phyloP scores from a whole-genome alignment of 2,797 vertebrate genomes.

The Antennarius maculatus region DNA sequence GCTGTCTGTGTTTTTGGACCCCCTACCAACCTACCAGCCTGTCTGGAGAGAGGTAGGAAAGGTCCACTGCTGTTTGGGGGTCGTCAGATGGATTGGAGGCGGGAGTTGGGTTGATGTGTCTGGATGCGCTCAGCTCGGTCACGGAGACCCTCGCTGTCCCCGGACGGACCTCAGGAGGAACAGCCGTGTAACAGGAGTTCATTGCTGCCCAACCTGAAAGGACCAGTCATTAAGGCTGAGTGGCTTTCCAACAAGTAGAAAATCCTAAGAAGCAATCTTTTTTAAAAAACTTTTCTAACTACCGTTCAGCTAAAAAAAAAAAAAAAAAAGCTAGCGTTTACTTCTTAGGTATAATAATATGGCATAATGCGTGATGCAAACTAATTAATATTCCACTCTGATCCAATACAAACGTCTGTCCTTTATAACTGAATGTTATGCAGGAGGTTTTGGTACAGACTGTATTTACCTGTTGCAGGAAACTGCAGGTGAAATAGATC shows the following conservation, averaged over 20 bases:
- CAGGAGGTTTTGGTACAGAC: not conserved
- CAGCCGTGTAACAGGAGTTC: constrained; percentile 42
- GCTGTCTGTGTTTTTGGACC: not conserved
- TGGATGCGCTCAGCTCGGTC: constrained; percentile 81
- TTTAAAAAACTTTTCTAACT: not conserved
- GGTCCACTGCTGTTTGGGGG: constrained; percentile 70
- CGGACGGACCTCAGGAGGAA: constrained; percentile 44
- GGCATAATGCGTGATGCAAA: too few relatives aligned
- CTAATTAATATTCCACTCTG: not conserved
- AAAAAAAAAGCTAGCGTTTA: not conserved
- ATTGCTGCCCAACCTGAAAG: constrained; percentile 55
- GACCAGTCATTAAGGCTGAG: not conserved
- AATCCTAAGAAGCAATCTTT: not conserved
- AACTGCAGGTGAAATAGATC: not conserved
- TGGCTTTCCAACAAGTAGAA: not conserved
- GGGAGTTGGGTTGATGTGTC: constrained; percentile 83
- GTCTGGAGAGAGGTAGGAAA: constrained; percentile 79
- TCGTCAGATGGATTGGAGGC: constrained; percentile 54
- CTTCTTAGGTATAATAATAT: not conserved
- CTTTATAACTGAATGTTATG: not conserved
- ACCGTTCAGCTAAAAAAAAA: not conserved
- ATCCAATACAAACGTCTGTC: not conserved
- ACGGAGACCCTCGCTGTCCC: constrained; percentile 77
- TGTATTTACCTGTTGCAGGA: constrained; percentile 16
- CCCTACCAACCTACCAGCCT: constrained; percentile 82